These are phyloP conservation scores for Sitophilus oryzae DNA, from an alignment of 1,140 invertebrate genomes.

Conservation along the genomic window DNA sequence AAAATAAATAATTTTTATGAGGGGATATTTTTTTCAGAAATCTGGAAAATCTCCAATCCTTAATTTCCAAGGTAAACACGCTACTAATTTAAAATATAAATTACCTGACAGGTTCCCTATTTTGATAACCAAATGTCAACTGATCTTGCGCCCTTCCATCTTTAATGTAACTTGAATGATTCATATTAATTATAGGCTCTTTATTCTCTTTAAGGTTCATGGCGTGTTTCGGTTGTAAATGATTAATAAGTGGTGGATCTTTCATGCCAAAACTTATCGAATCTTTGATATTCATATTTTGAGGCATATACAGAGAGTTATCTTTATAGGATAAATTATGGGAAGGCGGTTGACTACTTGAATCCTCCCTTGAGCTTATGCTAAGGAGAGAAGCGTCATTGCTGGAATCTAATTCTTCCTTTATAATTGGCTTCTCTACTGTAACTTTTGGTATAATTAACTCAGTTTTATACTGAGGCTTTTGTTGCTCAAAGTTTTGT, in stretches of 20 bases:
- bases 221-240: slow-evolving; percentile 28
- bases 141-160: slow-evolving; percentile 27
- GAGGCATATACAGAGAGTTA: slow-evolving; percentile 32
- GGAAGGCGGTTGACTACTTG: slow-evolving; percentile 16
- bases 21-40: too few relatives aligned
- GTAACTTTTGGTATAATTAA: slow-evolving; percentile 53
- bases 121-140: slow-evolving; percentile 26
- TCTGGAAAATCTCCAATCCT: too few relatives aligned
- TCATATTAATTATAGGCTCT: slow-evolving; percentile 35
- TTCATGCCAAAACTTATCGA: slow-evolving; percentile 33
- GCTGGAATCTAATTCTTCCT: slow-evolving; percentile 49
- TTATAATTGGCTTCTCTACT: slow-evolving; percentile 52
- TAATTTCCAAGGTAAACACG: too few relatives aligned
- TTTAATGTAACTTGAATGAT: slow-evolving; percentile 29
- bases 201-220: slow-evolving; percentile 34
- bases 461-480: slow-evolving; percentile 47
- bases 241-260: slow-evolving; percentile 32
- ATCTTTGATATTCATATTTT: slow-evolving; percentile 33
- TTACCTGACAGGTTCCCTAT: slow-evolving; percentile 13
- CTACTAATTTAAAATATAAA: too few relatives aligned
- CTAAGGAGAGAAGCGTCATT: slow-evolving; percentile 36
- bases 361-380: slow-evolving; percentile 34
- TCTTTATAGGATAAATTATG: slow-evolving; percentile 32
- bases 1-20: too few relatives aligned
- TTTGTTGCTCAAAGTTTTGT: slow-evolving; percentile 24